A percentile compares a stretch with the other conserved stretches of the same genome.
phyloP scores from a whole-genome alignment of 2,888 invertebrate species.

The Acanthosepion esculentum region DNA sequence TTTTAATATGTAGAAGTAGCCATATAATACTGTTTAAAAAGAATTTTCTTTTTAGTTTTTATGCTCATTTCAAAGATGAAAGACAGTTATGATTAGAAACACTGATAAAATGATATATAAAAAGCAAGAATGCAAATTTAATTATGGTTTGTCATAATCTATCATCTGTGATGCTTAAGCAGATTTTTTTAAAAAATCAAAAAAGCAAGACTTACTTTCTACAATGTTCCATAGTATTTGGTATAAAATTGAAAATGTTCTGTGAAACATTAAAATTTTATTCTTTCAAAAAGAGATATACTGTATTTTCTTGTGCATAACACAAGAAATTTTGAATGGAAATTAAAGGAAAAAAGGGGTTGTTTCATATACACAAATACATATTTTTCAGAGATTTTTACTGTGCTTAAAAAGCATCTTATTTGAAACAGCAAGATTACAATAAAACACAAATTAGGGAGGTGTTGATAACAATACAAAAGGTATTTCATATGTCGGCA shows the following conservation, averaged over 20 bases:
- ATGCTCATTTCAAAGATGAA: neutral
- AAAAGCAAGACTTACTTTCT: neutral
- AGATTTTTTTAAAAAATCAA: neutral
- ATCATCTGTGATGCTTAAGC: neutral
- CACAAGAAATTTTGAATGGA: neutral
- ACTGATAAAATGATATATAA: neutral
- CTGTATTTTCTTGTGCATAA: neutral
- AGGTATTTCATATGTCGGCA: too few species aligned
- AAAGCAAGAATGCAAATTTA: neutral
- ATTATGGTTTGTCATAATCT: neutral
- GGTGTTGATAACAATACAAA: too few species aligned
- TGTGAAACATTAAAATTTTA: neutral
- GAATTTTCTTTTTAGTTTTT: neutral
- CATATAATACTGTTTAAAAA: neutral
- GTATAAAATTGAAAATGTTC: neutral
- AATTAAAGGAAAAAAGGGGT: too few species aligned
- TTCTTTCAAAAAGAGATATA: neutral
- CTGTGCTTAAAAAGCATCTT: too few species aligned
- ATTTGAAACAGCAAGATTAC: too few species aligned
- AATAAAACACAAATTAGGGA: too few species aligned
- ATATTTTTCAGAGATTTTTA: too few species aligned
- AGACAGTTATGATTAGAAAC: neutral
- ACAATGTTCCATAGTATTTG: neutral
- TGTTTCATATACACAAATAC: too few species aligned
- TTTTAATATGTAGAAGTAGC: neutral